A percentile compares a stretch with the other conserved stretches of the same genome.
These are phyloP conservation scores for Noctua janthe DNA, from an alignment of 2,888 invertebrate genomes.

Conservation along the genomic window DNA sequence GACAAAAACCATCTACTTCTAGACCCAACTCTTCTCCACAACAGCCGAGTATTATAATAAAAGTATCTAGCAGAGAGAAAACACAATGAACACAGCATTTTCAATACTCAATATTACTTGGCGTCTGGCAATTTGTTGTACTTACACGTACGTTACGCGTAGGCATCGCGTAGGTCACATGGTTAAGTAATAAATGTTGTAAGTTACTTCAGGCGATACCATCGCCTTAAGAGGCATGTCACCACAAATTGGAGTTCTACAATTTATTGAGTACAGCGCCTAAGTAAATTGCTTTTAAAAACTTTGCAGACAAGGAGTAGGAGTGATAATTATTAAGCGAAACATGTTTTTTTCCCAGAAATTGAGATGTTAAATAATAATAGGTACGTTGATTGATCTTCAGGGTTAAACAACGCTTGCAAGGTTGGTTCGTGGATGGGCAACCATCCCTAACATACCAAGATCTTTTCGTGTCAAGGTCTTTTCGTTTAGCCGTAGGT, in stretches of 20 bases:
- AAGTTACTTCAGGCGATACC: conserved; percentile 36
- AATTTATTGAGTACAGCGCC: conserved; percentile 27
- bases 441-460: neutral
- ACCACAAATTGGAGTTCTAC: conserved; percentile 41
- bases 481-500: neutral
- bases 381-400: neutral
- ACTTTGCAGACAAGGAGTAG: conserved; percentile 5
- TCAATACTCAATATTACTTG: conserved; percentile 45
- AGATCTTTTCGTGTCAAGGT: neutral
- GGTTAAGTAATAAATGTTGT: conserved; percentile 51
- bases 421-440: neutral
- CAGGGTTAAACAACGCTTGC: neutral
- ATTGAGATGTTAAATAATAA: neutral
- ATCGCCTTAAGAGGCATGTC: conserved; percentile 33
- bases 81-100: conserved; percentile 33
- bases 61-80: conserved; percentile 1
- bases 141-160: conserved; percentile 21
- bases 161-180: conserved; percentile 48
- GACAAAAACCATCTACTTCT: neutral
- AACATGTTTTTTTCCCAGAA: neutral
- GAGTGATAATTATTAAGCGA: conserved; percentile 6
- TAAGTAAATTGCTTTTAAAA: conserved; percentile 38
- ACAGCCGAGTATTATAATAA: conserved; percentile 27
- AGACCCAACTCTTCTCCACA: neutral
- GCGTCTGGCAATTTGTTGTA: conserved; percentile 47